Percentiles rank a stretch among this genome's conserved stretches.
Conservation (phyloP, 2,888 invertebrate species). For the Charanyca ferruginea region DNA sequence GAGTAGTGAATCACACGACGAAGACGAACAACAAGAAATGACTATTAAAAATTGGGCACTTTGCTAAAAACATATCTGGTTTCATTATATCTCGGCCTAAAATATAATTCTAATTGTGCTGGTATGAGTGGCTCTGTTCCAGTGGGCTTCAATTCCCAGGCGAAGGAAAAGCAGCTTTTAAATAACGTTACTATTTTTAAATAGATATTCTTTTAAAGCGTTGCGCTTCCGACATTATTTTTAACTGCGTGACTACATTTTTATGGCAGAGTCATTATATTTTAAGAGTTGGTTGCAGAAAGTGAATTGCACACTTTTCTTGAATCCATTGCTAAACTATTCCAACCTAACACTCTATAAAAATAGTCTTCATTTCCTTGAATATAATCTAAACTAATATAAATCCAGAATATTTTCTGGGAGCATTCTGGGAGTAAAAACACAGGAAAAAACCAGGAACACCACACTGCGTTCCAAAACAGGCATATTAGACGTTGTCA, state of each 20-base stretch:
- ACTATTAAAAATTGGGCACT: too few relatives aligned
- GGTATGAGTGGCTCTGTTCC: background rate
- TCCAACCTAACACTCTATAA: too few relatives aligned
- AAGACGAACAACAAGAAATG: too few relatives aligned
- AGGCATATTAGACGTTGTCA: too few relatives aligned
- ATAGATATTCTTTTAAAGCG: background rate
- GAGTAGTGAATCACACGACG: too few relatives aligned
- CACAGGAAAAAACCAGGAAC: too few relatives aligned
- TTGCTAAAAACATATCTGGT: background rate
- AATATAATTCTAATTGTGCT: conserved; percentile 3
- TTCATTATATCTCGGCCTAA: background rate
- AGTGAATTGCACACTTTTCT: too few relatives aligned
- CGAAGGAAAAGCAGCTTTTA: background rate
- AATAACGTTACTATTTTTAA: background rate
- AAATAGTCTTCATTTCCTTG: background rate
- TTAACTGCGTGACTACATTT: background rate
- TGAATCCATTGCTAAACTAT: too few relatives aligned
- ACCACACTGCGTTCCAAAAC: too few relatives aligned
- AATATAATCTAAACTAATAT: background rate
- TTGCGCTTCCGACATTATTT: background rate
- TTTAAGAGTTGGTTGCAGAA: background rate
- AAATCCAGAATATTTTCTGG: too few relatives aligned
- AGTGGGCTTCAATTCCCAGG: background rate
- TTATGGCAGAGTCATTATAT: background rate
- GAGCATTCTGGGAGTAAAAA: too few relatives aligned